Base-by-base conservation (phyloP, 2,888 invertebrate species). In the Clanis bilineata region DNA sequence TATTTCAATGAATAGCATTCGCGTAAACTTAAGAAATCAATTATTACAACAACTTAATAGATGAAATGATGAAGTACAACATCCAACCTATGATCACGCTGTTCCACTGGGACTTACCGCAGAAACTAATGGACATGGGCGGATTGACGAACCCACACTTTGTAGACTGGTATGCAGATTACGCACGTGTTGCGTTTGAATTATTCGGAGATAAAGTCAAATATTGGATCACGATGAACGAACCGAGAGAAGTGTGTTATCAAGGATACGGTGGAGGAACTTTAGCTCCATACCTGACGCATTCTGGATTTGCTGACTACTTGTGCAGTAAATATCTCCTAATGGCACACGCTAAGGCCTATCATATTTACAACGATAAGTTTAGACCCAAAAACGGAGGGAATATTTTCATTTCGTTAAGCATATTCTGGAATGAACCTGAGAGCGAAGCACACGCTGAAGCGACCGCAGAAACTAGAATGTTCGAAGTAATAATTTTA, bases 31-130 rank as follows among this genome's bases (percentile, higher is more conserved):
- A n/a, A n/a, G n/a, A n/a, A n/a, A n/a, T n/a, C n/a, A n/a, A n/a
- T n/a, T n/a, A n/a, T n/a, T n/a, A n/a, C n/a, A 81, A 82, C 55
- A 81, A 80, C 58, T 66, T 95, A 5, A 93, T 95, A 28, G 77
- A 94, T 66, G 93, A 91, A 69, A 80, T 95, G 58, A 67, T 93
- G 6, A 88, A 85, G 28, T 93, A 93, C 66, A 93, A 92, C 39
- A 95, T 96, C 56, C 73, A 91, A 65, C 95, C 95, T 0, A 83
- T 93, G 81, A 84, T 94, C 1, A 93, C 93, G 0, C 74, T 93
- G 60, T 91, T 85, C 66, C 93, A 93, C 63, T 92, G 90, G 85
- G 93, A 93, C 67, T 67, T 93, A 58, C 93, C 93, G 0, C 83
- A 88, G 58, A 82, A 82, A 51, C 73, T 94, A 1, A 93, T 93